Percentiles rank a stretch among this genome's conserved stretches.
Conservation (phyloP, 1,140 invertebrate genomes). For the Drosophila arizonae region DNA sequence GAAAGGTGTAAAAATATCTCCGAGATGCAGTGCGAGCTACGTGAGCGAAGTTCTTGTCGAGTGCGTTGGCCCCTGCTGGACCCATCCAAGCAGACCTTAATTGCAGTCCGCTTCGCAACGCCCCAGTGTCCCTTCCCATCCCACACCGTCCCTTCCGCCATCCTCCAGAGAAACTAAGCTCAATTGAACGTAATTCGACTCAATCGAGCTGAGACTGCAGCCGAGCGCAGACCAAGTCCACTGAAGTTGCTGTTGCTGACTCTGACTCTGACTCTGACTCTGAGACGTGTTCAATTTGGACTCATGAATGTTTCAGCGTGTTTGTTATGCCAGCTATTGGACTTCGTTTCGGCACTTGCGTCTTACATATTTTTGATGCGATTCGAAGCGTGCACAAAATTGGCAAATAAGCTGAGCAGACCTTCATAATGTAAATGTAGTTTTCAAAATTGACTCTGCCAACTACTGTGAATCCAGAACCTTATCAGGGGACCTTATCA, state of each 20-base stretch:
- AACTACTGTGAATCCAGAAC: no score
- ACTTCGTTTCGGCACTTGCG: slow-evolving; percentile 77
- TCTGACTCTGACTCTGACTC: slow-evolving; percentile 12
- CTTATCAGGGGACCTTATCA: no score
- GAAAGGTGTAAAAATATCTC: slow-evolving; percentile 73
- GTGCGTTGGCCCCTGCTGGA: slow-evolving; percentile 68
- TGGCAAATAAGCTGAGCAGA: slow-evolving; percentile 62
- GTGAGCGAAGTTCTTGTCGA: slow-evolving; percentile 23
- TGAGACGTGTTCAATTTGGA: slow-evolving; percentile 76
- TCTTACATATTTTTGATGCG: slow-evolving; percentile 53
- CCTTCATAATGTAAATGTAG: slow-evolving; percentile 11
- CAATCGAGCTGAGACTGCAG: slow-evolving; percentile 49
- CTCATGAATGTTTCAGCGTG: slow-evolving; percentile 79
- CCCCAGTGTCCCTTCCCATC: not conserved
- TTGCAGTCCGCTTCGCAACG: slow-evolving; percentile 28
- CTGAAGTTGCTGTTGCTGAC: slow-evolving; percentile 21
- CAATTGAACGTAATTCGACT: slow-evolving; percentile 73
- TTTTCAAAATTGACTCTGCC: slow-evolving; percentile 2
- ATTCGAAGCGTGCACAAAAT: slow-evolving; percentile 64
- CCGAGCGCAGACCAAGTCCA: slow-evolving; percentile 25
- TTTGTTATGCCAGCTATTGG: slow-evolving; percentile 59
- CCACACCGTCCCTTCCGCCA: not conserved
- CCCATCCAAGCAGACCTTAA: slow-evolving; percentile 25
- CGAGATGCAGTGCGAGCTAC: slow-evolving; percentile 44
- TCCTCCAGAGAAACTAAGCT: slow-evolving; percentile 39